These are phyloP conservation scores for Zelleria hepariella DNA, from an alignment of 2,888 invertebrate species.

Conservation along the genomic window DNA sequence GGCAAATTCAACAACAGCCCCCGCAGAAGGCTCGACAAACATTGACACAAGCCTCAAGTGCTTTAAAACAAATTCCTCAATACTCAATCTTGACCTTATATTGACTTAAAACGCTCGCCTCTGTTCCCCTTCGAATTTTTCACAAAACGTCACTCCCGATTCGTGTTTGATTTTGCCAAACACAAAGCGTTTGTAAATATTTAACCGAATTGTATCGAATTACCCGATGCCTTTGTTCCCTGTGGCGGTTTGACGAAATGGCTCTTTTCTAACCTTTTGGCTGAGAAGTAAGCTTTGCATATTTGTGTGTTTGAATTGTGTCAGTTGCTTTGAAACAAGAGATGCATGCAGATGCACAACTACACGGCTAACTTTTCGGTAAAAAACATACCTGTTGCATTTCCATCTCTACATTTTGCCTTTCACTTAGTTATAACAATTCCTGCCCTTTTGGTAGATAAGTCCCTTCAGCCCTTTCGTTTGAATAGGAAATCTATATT, in stretches of 20 bases:
- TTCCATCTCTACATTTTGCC: too few species aligned
- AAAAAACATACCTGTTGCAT: too few species aligned
- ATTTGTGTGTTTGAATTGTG: background rate
- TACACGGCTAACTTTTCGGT: too few species aligned
- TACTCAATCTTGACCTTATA: conserved; percentile 54
- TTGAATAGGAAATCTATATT: too few species aligned
- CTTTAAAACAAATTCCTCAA: conserved; percentile 69
- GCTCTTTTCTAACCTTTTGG: conserved; percentile 6
- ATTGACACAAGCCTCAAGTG: conserved; percentile 65
- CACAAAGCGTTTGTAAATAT: conserved; percentile 65
- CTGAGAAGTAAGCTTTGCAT: background rate
- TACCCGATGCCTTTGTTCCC: conserved; percentile 50
- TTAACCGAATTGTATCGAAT: conserved; percentile 56
- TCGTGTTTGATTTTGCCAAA: conserved; percentile 67
- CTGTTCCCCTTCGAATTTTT: conserved; percentile 54
- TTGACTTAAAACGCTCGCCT: conserved; percentile 52
- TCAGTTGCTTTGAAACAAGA: background rate
- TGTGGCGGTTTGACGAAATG: conserved; percentile 22
- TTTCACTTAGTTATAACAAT: too few species aligned
- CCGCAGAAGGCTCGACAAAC: conserved; percentile 59
- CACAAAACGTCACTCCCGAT: conserved; percentile 41
- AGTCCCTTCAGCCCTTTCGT: too few species aligned
- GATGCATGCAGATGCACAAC: too few species aligned
- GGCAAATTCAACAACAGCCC: conserved; percentile 28
- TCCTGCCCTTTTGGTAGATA: too few species aligned